These are phyloP conservation scores for Drosophila saltans DNA, from an alignment of 1,140 invertebrate genomes.

Conservation along the genomic window DNA sequence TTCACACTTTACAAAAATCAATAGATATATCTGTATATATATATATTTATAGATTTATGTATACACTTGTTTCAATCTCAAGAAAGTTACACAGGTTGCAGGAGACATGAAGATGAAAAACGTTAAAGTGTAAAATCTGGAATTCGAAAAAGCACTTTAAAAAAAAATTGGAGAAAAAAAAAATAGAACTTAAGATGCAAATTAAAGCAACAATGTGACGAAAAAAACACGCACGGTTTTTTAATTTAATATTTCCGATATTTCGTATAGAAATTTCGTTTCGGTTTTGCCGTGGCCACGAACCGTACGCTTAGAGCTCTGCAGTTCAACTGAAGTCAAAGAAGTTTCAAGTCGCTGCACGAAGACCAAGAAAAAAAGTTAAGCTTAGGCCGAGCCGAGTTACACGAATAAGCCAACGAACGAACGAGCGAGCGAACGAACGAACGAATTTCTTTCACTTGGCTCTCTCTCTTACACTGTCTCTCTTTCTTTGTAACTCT, in stretches of 20 bases:
- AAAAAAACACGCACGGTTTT: neutral
- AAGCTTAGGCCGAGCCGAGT: neutral
- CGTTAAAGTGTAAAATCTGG: neutral
- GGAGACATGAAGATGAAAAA: slow-evolving; percentile 4
- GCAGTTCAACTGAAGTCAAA: slow-evolving; percentile 55
- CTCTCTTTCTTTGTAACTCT: slow-evolving; percentile 9
- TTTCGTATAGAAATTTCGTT: slow-evolving; percentile 8
- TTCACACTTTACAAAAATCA: neutral
- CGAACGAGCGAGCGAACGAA: neutral
- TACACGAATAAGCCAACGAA: neutral
- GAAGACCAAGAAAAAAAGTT: slow-evolving; percentile 9
- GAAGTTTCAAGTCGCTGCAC: slow-evolving; percentile 24
- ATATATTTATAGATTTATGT: neutral
- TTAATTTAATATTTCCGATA: slow-evolving; percentile 8
- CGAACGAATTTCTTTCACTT: slow-evolving; percentile 60
- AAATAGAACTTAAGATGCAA: neutral
- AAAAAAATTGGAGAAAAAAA: slow-evolving; percentile 2
- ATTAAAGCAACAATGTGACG: too few relatives aligned
- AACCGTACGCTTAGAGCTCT: slow-evolving; percentile 61
- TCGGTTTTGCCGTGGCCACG: slow-evolving; percentile 18
- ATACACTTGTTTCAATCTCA: slow-evolving; percentile 5
- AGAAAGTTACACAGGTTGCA: slow-evolving; percentile 5
- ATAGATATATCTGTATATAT: too few relatives aligned
- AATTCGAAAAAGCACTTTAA: neutral
- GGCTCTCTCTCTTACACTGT: slow-evolving; percentile 33